Evolutionary conservation across 92 coral and sea anemone genomes (phyloP).

Genomic region (Siderastrea radians): DNA sequence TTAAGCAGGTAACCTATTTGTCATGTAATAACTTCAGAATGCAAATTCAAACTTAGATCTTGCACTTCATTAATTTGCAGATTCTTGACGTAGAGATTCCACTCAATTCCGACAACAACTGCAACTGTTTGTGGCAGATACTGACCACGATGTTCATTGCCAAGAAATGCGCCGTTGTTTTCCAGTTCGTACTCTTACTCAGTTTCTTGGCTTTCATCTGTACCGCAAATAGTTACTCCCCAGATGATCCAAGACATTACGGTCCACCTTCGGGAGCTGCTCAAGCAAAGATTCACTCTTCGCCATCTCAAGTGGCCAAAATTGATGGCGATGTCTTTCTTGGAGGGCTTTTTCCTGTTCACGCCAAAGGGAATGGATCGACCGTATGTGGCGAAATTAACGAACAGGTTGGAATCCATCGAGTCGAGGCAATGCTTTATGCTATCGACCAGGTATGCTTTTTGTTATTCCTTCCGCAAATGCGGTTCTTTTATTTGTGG

Average conservation of each 20-base stretch:
- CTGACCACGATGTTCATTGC: neutral
- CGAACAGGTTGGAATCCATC: conserved; percentile 85
- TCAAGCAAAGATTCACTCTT: neutral
- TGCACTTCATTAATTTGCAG: conserved; percentile 21
- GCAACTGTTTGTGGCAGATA: neutral
- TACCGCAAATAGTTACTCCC: neutral
- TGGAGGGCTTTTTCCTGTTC: conserved; percentile 91
- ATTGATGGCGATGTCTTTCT: conserved; percentile 78
- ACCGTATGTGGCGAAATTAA: conserved; percentile 68
- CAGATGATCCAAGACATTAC: neutral
- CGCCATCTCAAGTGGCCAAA: conserved; percentile 33
- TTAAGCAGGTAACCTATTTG: neutral
- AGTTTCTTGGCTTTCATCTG: neutral
- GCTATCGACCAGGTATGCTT: conserved; percentile 85
- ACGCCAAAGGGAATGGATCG: conserved; percentile 59
- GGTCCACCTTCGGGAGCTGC: conserved; percentile 6
- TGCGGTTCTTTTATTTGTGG: neutral
- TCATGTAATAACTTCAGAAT: neutral
- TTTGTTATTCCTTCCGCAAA: neutral
- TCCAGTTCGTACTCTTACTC: neutral
- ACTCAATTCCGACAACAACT: neutral
- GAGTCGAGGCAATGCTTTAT: conserved; percentile 94
- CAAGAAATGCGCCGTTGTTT: neutral
- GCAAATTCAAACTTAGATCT: neutral
- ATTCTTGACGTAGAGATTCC: neutral